Evolutionary conservation across 2,888 invertebrate species (phyloP).

Genomic region (Sesia apiformis): DNA sequence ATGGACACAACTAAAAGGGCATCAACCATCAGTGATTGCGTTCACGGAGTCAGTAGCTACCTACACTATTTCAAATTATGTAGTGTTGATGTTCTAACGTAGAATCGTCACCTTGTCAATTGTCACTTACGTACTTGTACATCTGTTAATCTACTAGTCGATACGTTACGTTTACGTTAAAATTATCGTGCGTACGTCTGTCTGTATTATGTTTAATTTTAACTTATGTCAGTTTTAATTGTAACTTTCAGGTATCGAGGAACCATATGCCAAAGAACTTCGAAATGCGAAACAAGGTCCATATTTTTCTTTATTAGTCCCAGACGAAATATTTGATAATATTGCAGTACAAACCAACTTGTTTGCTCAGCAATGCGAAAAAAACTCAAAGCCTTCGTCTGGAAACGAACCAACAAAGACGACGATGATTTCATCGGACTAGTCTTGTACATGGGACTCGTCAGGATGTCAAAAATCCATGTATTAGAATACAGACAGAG

Average conservation of each 20-base stretch:
- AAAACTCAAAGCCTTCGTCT: conserved; percentile 1
- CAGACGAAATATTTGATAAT: conserved; percentile 4
- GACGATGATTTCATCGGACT: conserved; percentile 16
- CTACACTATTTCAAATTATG: too few relatives aligned
- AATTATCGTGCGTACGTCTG: too few relatives aligned
- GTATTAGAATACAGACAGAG: conserved; percentile 15
- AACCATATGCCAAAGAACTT: conserved; percentile 1
- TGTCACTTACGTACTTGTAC: too few relatives aligned
- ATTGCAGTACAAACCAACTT: conserved; percentile 10
- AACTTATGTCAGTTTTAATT: too few relatives aligned
- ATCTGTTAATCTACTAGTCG: too few relatives aligned
- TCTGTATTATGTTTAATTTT: too few relatives aligned
- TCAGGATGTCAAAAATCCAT: conserved; percentile 13
- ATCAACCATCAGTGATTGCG: too few relatives aligned
- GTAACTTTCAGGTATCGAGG: conserved; percentile 4
- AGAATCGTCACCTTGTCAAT: too few relatives aligned
- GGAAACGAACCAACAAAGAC: conserved; percentile 11
- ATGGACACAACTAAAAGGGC: too few relatives aligned
- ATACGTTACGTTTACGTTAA: too few relatives aligned
- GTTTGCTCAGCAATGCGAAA: conserved; percentile 6
- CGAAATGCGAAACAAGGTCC: conserved; percentile 1
- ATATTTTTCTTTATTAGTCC: conserved; percentile 7
- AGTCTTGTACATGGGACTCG: conserved; percentile 16
- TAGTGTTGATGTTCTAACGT: too few relatives aligned
- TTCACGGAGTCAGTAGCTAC: too few relatives aligned